phyloP scores from a whole-genome alignment of 2,113 vertebrate species.

The Microtus richardsoni region DNA sequence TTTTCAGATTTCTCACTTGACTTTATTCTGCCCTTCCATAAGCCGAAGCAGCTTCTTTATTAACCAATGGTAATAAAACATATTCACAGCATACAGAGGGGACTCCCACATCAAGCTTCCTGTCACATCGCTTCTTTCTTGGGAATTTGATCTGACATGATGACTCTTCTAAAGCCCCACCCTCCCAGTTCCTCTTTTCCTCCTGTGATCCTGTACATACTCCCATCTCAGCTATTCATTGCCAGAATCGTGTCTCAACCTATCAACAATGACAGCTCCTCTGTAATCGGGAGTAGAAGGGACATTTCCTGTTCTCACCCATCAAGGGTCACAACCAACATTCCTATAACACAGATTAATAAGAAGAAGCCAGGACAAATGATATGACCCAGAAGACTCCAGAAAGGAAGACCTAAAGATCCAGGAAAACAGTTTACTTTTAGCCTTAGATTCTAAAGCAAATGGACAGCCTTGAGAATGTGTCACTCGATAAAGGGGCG shows the following conservation, averaged over 20 bases:
- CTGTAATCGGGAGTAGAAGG: neutral
- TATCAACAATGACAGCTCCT: neutral
- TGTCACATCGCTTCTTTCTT: too few species aligned
- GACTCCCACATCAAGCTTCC: too few species aligned
- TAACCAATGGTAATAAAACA: too few species aligned
- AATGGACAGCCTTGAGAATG: neutral
- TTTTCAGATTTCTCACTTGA: too few species aligned
- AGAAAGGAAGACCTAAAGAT: neutral
- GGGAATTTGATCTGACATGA: too few species aligned
- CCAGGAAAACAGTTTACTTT: neutral
- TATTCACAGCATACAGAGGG: too few species aligned
- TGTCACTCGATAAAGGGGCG: neutral
- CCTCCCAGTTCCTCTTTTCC: neutral
- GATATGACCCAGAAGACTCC: neutral
- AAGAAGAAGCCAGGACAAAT: neutral
- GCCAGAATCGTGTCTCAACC: neutral
- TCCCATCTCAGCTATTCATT: neutral
- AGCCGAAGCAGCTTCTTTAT: too few species aligned
- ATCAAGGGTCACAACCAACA: neutral
- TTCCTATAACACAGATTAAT: neutral
- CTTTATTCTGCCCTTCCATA: too few species aligned
- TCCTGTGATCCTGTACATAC: neutral
- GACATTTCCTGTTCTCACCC: neutral
- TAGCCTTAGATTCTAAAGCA: neutral
- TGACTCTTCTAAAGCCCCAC: too few species aligned